Base-by-base conservation (phyloP, 2,797 vertebrate genomes). In the Gastrophryne carolinensis region DNA sequence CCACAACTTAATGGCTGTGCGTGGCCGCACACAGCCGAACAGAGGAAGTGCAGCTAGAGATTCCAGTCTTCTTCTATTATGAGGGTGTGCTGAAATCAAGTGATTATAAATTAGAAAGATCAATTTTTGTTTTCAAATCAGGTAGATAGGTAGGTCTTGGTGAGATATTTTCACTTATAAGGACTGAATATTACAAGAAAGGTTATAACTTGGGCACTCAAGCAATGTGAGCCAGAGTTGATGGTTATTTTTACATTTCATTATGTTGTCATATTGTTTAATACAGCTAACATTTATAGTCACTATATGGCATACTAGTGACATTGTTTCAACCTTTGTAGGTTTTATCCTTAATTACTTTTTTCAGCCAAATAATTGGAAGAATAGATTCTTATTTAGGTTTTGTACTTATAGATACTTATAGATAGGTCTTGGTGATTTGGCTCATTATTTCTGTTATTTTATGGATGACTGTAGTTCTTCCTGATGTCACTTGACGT, bases 401-500 rank as follows among this genome's bases (percentile, higher is more conserved):
- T 73, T 44, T 29, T 65, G 26, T 56, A 44, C 30, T 35, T 27
- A 17, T 35, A 34, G n/a, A 75, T 56, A 44, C 30, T 35, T 27
- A 17, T 35, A 34, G n/a, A 75, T 67, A 41, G 41, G 52, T 53
- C 37, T 66, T 54, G 35, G 5, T 61, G 27, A 41, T 76, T 60
- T 70, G 24, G 17, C 30, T 76, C 57, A 69, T 76, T 75, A 68
- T 61, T 69, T 69, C 50, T 71, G 66, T 57, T 60, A 50, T 60
- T 65, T 65, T 60, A 56, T 72, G 41, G 53, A 66, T 78, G 61
- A 39, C 49, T 64, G 32, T 72, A 24, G 35, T 57, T 58, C 50
- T 60, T 52, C 65, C 24, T 62, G 27, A 53, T 69, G 67, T 65
- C 60, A 78, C 47, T 78, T 60, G 52, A 72, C 47, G n/a, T 37